These are phyloP conservation scores for Andrena fulva DNA, from an alignment of 2,888 invertebrate species.

Conservation along the genomic window DNA sequence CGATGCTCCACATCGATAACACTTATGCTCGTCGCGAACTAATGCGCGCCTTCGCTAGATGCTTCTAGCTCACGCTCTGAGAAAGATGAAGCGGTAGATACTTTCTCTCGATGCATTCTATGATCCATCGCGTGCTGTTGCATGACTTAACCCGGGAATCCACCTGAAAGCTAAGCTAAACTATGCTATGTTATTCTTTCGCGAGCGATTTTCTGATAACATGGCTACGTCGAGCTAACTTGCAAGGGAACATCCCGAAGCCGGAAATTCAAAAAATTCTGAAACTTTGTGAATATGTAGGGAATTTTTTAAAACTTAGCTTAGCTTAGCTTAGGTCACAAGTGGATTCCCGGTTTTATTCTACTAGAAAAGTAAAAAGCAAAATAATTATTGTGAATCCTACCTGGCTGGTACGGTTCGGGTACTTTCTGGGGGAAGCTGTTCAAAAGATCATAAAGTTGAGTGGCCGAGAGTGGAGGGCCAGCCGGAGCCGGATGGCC, in stretches of 20 bases:
- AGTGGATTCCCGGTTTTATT: not conserved
- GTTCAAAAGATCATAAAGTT: slow-evolving; percentile 79
- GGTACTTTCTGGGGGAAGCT: slow-evolving; percentile 78
- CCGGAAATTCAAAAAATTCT: no score
- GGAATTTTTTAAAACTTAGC: no score
- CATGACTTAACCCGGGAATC: no score
- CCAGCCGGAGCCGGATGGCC: slow-evolving; percentile 78
- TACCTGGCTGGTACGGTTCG: slow-evolving; percentile 75
- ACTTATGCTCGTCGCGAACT: not conserved
- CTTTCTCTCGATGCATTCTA: not conserved
- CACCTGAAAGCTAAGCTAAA: no score
- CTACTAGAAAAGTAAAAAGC: not conserved
- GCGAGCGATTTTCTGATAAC: no score
- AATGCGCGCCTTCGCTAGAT: not conserved
- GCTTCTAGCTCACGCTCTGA: not conserved
- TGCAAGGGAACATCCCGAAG: no score
- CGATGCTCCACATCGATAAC: slow-evolving; percentile 28
- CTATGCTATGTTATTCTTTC: no score
- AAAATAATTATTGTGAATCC: not conserved
- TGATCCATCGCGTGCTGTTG: no score
- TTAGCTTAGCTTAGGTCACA: no score
- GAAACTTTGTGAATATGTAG: no score
- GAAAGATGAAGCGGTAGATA: not conserved
- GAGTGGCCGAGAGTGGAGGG: slow-evolving; percentile 77
- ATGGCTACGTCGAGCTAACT: no score